Evolutionary conservation across 1,140 invertebrate species (phyloP).

Genomic region (Megathymus violae): DNA sequence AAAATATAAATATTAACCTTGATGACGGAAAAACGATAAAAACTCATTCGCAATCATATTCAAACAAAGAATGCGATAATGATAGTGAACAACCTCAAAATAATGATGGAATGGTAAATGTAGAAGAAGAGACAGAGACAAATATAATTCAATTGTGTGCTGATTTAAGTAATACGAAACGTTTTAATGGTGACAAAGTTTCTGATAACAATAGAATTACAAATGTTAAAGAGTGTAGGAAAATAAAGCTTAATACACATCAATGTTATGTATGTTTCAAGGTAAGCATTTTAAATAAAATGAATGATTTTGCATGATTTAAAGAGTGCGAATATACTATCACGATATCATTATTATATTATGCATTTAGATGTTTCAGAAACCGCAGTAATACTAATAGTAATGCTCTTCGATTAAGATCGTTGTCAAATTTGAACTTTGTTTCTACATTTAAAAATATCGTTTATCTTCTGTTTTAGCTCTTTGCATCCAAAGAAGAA

Average conservation of each 20-base stretch:
- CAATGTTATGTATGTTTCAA: constrained; percentile 72
- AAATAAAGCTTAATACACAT: constrained; percentile 55
- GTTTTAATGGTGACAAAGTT: constrained; percentile 5
- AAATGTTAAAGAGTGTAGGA: constrained; percentile 27
- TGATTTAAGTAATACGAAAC: neutral
- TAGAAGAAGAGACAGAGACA: constrained; percentile 1
- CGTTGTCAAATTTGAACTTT: too few species aligned
- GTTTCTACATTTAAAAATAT: too few species aligned
- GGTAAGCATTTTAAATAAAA: constrained; percentile 52
- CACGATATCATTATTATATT: too few species aligned
- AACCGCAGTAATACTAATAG: too few species aligned
- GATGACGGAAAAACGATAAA: too few species aligned
- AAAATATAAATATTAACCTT: too few species aligned
- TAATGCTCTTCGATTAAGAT: too few species aligned
- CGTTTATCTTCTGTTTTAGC: constrained; percentile 55
- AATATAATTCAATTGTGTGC: constrained; percentile 8
- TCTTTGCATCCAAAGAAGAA: constrained; percentile 59
- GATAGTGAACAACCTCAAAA: constrained; percentile 9
- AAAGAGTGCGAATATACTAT: too few species aligned
- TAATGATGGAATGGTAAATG: neutral
- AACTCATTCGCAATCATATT: too few species aligned
- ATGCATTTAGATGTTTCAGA: too few species aligned
- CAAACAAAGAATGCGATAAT: neutral
- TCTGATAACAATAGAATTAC: constrained; percentile 2
- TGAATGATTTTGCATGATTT: too few species aligned